phyloP scores from a whole-genome alignment of 2,113 vertebrate species.

The Phaetusa simplex region DNA sequence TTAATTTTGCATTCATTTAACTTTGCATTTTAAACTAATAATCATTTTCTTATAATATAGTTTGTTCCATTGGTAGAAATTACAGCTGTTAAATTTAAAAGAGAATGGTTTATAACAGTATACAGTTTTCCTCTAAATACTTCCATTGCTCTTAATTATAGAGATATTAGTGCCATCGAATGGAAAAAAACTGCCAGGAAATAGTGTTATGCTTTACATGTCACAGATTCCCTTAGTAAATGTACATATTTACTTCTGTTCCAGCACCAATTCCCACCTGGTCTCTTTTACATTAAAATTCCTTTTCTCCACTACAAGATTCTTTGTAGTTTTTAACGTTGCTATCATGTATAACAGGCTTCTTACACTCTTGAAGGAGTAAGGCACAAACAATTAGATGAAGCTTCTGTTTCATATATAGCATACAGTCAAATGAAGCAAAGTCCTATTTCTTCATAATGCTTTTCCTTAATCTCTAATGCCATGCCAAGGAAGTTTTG shows the following conservation, averaged over 20 bases:
- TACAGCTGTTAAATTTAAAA: slow-evolving; percentile 64
- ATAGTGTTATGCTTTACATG: not conserved
- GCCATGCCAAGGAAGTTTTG: not conserved
- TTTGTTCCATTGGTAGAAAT: slow-evolving; percentile 60
- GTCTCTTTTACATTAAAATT: not conserved
- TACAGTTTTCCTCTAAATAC: slow-evolving; percentile 38
- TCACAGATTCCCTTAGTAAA: not conserved
- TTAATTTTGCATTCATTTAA: slow-evolving; percentile 77
- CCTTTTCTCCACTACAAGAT: not conserved
- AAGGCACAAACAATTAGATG: not conserved
- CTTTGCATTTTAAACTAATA: slow-evolving; percentile 73
- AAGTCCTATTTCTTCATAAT: not conserved
- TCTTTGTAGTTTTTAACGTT: not conserved
- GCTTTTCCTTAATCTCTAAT: not conserved
- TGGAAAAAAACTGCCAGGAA: slow-evolving; percentile 8
- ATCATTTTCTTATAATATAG: slow-evolving; percentile 67
- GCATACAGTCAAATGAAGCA: not conserved
- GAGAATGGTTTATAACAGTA: slow-evolving; percentile 42
- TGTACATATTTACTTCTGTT: slow-evolving; percentile 1
- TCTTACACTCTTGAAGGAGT: not conserved
- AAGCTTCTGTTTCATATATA: not conserved
- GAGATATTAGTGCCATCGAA: slow-evolving; percentile 28
- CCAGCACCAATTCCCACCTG: not conserved
- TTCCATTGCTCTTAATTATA: slow-evolving; percentile 66
- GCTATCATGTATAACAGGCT: not conserved